These are phyloP conservation scores for Drosophila rufa DNA, from an alignment of 1,140 invertebrate species.

Conservation along the genomic window DNA sequence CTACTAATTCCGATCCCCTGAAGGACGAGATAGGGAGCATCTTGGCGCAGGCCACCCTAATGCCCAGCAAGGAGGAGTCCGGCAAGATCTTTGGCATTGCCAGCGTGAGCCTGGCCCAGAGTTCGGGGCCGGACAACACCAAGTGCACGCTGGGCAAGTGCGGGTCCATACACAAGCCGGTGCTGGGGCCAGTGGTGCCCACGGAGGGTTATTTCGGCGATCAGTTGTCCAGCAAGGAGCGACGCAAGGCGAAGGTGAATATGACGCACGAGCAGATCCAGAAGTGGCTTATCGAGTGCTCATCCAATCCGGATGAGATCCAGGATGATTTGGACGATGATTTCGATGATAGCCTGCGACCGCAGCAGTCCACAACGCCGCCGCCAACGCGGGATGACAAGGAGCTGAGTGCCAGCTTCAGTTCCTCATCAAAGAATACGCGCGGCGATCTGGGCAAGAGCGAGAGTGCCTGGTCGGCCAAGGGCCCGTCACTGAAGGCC, in stretches of 20 bases:
- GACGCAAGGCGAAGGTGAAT: constrained; percentile 89
- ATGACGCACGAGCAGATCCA: constrained; percentile 91
- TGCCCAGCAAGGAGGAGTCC: constrained; percentile 85
- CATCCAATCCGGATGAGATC: constrained; percentile 86
- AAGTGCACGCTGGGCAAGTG: constrained; percentile 85
- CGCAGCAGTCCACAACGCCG: constrained; percentile 69
- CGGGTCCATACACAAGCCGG: constrained; percentile 83
- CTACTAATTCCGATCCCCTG: constrained; percentile 55
- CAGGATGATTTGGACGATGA: constrained; percentile 86
- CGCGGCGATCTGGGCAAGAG: constrained; percentile 73
- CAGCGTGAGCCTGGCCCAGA: constrained; percentile 84
- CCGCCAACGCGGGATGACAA: constrained; percentile 76
- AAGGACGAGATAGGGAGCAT: constrained; percentile 83
- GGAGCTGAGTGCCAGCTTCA: constrained; percentile 72
- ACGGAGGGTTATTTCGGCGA: constrained; percentile 82
- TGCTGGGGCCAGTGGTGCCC: constrained; percentile 81
- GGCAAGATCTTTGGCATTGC: constrained; percentile 85
- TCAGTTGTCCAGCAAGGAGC: constrained; percentile 80
- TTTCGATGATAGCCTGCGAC: constrained; percentile 76
- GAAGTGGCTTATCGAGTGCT: constrained; percentile 89
- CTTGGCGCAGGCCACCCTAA: constrained; percentile 76
- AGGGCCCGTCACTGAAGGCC: constrained; percentile 80
- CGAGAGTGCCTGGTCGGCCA: constrained; percentile 83
- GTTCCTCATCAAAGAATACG: constrained; percentile 80
- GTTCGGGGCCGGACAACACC: constrained; percentile 83